Evolutionary conservation across 2,797 vertebrate genomes (phyloP).

Genomic region (Odontamblyopus rebecca): DNA sequence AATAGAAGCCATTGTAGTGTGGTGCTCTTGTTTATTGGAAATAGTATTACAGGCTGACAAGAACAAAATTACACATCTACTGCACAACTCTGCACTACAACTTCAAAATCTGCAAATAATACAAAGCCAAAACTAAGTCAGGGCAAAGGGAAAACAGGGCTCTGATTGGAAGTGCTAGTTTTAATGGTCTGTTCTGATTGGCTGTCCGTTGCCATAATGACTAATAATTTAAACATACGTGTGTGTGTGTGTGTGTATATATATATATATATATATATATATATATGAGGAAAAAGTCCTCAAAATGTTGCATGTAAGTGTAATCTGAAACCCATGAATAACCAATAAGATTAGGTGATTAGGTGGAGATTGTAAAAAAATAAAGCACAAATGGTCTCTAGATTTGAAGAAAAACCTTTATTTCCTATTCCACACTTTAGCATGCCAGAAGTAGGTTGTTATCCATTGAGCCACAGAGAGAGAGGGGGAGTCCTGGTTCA

Average conservation of each 20-base stretch:
- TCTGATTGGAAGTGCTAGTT: conserved; percentile 5
- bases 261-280: too few relatives aligned
- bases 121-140: conserved; percentile 40
- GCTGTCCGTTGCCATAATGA: background rate
- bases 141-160: background rate
- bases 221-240: too few relatives aligned
- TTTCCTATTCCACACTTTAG: conserved; percentile 75
- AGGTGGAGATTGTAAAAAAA: conserved; percentile 10
- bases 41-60: conserved; percentile 70
- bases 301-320: too few relatives aligned
- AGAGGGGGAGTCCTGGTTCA: conserved; percentile 55
- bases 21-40: conserved; percentile 77
- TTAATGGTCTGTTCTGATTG: conserved; percentile 1
- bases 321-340: too few relatives aligned
- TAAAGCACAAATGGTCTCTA: conserved; percentile 60
- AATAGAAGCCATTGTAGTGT: conserved; percentile 54
- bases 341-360: background rate
- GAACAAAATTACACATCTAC: conserved; percentile 63
- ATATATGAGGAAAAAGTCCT: too few relatives aligned
- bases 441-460: conserved; percentile 62
- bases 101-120: conserved; percentile 32
- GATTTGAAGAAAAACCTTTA: conserved; percentile 81
- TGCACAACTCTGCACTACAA: conserved; percentile 40
- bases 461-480: conserved; percentile 68
- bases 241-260: too few relatives aligned